A percentile compares a stretch with the other conserved stretches of the same genome.
Evolutionary conservation across 1,140 invertebrate genomes (phyloP).

Genomic region (Cyphomyrmex costatus): DNA sequence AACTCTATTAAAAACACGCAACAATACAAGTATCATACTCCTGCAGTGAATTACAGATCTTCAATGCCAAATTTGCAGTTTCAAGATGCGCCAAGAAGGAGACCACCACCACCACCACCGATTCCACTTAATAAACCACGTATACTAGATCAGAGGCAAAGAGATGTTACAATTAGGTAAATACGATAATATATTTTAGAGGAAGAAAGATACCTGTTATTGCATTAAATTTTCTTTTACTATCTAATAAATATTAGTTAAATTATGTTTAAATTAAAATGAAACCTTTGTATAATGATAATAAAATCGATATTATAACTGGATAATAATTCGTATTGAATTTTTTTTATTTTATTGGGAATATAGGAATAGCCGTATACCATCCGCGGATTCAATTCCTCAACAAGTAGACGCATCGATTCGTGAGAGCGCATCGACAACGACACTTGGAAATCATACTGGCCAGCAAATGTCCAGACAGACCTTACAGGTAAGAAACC

Average conservation of each 20-base stretch:
- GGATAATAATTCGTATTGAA: not conserved
- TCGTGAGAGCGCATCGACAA: slow-evolving; percentile 85
- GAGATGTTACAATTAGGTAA: slow-evolving; percentile 86
- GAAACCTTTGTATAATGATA: not conserved
- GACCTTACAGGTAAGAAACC: slow-evolving; percentile 85
- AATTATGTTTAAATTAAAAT: slow-evolving; percentile 25
- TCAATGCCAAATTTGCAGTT: slow-evolving; percentile 91
- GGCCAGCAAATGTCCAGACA: slow-evolving; percentile 91
- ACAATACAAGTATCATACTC: slow-evolving; percentile 77
- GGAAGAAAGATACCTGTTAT: not conserved
- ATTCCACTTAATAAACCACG: slow-evolving; percentile 87
- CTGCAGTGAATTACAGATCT: slow-evolving; percentile 88
- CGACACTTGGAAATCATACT: slow-evolving; percentile 80
- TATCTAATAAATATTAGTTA: not conserved
- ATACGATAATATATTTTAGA: not conserved
- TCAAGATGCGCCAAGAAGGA: slow-evolving; percentile 83
- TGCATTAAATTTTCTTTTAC: not conserved
- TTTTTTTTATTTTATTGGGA: slow-evolving; percentile 58
- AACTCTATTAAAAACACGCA: slow-evolving; percentile 71
- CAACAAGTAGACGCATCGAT: slow-evolving; percentile 85
- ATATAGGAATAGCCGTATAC: slow-evolving; percentile 88
- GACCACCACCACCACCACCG: slow-evolving; percentile 85
- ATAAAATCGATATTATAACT: not conserved
- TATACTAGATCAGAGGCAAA: slow-evolving; percentile 84
- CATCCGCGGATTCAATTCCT: slow-evolving; percentile 88